A percentile compares a stretch with the other conserved stretches of the same genome.
Conservation (phyloP, 2,797 vertebrate genomes). For the Rhinophrynus dorsalis region DNA sequence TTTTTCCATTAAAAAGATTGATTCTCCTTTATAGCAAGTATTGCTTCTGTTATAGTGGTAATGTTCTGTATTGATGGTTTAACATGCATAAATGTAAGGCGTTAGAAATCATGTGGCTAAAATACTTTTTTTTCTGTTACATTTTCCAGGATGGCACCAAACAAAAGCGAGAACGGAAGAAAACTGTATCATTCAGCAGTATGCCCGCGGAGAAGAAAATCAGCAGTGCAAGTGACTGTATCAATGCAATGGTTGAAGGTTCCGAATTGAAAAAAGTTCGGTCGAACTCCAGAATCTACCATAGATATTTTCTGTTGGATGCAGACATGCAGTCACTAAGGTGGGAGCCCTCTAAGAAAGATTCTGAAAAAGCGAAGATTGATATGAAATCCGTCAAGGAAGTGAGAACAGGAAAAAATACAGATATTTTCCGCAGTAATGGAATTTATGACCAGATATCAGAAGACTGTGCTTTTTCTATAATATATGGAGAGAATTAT, state of each 20-base stretch:
- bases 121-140: no score
- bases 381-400: conserved; percentile 95
- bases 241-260: conserved; percentile 94
- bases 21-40: no score
- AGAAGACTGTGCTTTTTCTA: conserved; percentile 94
- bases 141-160: conserved; percentile 86
- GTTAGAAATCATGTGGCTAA: no score
- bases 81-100: no score
- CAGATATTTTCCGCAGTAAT: conserved; percentile 95
- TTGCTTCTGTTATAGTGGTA: no score
- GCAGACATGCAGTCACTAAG: conserved; percentile 96
- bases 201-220: conserved; percentile 98
- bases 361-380: conserved; percentile 97
- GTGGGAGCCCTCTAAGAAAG: conserved; percentile 98
- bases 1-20: no score
- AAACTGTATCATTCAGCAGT: conserved; percentile 97
- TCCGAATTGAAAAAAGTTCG: conserved; percentile 94
- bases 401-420: conserved; percentile 95
- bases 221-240: conserved; percentile 94
- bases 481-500: conserved; percentile 95
- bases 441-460: conserved; percentile 97
- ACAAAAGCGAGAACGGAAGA: conserved; percentile 92
- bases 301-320: conserved; percentile 91
- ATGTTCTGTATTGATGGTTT: no score
- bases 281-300: conserved; percentile 93